Evolutionary conservation across 1,140 invertebrate genomes (phyloP).

Genomic region (Lordiphosa clarofinis): DNA sequence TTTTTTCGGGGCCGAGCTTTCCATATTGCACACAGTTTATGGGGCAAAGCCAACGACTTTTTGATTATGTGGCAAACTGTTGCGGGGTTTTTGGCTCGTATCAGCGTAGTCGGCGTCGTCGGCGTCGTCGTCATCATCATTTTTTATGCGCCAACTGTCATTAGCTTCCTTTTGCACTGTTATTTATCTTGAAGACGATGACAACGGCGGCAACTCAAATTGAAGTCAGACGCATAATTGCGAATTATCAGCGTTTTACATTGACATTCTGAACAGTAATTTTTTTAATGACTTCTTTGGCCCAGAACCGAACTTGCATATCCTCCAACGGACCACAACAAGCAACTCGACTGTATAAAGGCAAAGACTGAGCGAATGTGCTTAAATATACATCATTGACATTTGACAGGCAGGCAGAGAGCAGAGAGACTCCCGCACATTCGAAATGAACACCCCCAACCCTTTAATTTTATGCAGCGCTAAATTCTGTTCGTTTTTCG

Average conservation of each 20-base stretch:
- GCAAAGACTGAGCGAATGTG: too few species aligned
- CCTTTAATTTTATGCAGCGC: constrained; percentile 61
- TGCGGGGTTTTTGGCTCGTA: constrained; percentile 1
- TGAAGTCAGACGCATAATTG: constrained; percentile 55
- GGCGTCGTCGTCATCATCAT: constrained; percentile 54
- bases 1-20: too few species aligned
- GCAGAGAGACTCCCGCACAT: constrained; percentile 1
- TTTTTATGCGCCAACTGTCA: constrained; percentile 70
- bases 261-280: constrained; percentile 63
- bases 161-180: constrained; percentile 69
- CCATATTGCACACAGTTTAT: too few species aligned
- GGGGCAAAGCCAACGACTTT: constrained; percentile 51
- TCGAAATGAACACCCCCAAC: background rate
- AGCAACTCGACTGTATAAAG: constrained; percentile 53
- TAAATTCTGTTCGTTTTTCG: constrained; percentile 19
- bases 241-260: constrained; percentile 70
- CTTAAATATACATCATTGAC: constrained; percentile 64
- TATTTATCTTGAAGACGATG: constrained; percentile 54
- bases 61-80: constrained; percentile 46
- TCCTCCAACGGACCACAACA: constrained; percentile 23
- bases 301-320: constrained; percentile 24
- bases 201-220: constrained; percentile 6
- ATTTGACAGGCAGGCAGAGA: constrained; percentile 71
- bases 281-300: constrained; percentile 62
- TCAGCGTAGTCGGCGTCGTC: too few species aligned